Percentiles rank a stretch among this genome's conserved stretches.
Evolutionary conservation across 2,888 invertebrate genomes (phyloP).

Genomic region (Campopleginae sp.): DNA sequence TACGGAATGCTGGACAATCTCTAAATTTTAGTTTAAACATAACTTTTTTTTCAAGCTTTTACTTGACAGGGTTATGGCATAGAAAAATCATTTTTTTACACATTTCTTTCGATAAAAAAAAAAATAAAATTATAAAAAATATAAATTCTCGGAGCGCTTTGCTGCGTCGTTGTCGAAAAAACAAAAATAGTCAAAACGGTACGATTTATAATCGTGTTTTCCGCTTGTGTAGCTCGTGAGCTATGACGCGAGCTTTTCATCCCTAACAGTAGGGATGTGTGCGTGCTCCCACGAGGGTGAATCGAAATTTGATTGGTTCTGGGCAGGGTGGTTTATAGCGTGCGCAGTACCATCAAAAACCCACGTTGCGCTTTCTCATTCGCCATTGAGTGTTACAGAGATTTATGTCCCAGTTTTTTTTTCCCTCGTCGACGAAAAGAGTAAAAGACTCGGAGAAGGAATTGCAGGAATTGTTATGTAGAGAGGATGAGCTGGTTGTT

Average conservation of each 20-base stretch:
- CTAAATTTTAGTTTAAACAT: slow-evolving; percentile 3
- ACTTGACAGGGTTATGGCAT: neutral
- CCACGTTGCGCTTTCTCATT: slow-evolving; percentile 50
- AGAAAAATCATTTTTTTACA: neutral
- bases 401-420: slow-evolving; percentile 79
- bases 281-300: slow-evolving; percentile 66
- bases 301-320: slow-evolving; percentile 82
- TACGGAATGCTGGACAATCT: neutral
- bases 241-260: slow-evolving; percentile 51
- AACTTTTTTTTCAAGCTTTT: neutral
- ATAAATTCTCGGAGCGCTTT: neutral
- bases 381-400: slow-evolving; percentile 72
- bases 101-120: neutral
- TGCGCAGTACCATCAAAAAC: slow-evolving; percentile 68
- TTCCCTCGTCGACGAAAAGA: slow-evolving; percentile 58
- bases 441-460: slow-evolving; percentile 24
- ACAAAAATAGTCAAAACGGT: slow-evolving; percentile 45
- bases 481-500: slow-evolving; percentile 37
- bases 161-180: neutral
- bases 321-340: slow-evolving; percentile 70
- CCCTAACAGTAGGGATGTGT: slow-evolving; percentile 28
- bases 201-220: slow-evolving; percentile 59
- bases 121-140: too few species aligned
- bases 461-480: neutral
- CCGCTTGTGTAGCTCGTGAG: slow-evolving; percentile 47